Percentiles rank a stretch among this genome's conserved stretches.
Conservation (phyloP, 2,888 invertebrate genomes). For the Trissolcus japonicus region DNA sequence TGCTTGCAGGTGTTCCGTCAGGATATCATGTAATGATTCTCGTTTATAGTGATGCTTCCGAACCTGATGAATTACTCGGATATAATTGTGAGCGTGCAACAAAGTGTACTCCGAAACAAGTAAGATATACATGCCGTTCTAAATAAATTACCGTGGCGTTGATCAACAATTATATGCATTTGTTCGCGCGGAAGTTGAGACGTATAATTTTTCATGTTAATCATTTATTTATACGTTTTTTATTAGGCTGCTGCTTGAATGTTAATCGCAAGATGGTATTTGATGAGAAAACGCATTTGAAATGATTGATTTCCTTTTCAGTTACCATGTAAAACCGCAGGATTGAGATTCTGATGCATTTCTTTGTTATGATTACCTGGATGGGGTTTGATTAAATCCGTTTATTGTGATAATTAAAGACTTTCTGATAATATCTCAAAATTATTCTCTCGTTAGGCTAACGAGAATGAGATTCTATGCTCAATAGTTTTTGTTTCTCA, state of each 20-base stretch:
- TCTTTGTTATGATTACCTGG: too few species aligned
- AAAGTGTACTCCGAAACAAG: slow-evolving; percentile 25
- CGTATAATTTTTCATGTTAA: slow-evolving; percentile 41
- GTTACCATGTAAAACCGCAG: background rate
- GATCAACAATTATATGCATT: slow-evolving; percentile 57
- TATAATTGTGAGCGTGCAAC: slow-evolving; percentile 18
- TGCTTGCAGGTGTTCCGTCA: slow-evolving; percentile 40
- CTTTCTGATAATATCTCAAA: too few species aligned
- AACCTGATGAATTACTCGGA: slow-evolving; percentile 8
- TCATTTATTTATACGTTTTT: slow-evolving; percentile 29
- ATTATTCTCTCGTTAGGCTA: too few species aligned
- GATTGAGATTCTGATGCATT: background rate
- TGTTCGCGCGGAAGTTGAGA: slow-evolving; percentile 33
- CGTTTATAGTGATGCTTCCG: slow-evolving; percentile 42
- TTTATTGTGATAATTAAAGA: too few species aligned
- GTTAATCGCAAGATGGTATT: background rate
- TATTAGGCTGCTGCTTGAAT: slow-evolving; percentile 5
- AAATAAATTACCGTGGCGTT: slow-evolving; percentile 55
- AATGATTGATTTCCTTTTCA: background rate
- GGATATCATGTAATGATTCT: slow-evolving; percentile 36
- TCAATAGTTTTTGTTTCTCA: too few species aligned
- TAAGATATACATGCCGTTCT: slow-evolving; percentile 42
- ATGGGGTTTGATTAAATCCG: too few species aligned
- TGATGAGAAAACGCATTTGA: background rate
- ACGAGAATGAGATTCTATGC: too few species aligned